Evolutionary conservation across 1,140 invertebrate genomes (phyloP).

Genomic region (Eurosta solidaginis): DNA sequence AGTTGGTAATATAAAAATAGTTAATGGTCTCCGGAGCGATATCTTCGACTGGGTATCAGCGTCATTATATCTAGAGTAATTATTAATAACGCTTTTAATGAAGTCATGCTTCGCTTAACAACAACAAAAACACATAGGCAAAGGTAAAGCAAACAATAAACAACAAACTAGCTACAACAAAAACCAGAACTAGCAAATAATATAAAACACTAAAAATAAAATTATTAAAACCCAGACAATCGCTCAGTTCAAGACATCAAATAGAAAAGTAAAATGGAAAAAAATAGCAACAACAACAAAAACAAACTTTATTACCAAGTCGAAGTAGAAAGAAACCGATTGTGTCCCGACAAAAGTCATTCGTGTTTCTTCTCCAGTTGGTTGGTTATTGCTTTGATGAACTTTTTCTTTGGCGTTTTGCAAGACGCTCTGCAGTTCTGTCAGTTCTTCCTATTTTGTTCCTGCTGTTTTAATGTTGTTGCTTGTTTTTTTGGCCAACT

Average conservation of each 20-base stretch:
- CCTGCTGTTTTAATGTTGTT: background rate
- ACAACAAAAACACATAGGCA: background rate
- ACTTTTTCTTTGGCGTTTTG: background rate
- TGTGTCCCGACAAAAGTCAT: conserved; percentile 18
- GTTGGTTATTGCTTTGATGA: conserved; percentile 7
- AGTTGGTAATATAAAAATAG: background rate
- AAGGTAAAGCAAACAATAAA: too few relatives aligned
- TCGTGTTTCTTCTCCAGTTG: conserved; percentile 24
- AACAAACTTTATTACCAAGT: too few relatives aligned
- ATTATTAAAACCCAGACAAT: background rate
- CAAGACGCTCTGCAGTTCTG: too few relatives aligned
- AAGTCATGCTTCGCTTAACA: conserved; percentile 33
- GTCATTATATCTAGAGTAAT: conserved; percentile 29
- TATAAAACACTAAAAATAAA: background rate
- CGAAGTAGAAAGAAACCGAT: background rate
- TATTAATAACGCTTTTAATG: conserved; percentile 35
- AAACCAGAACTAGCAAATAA: background rate
- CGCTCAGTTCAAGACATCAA: background rate
- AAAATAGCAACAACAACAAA: background rate
- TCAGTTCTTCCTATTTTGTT: background rate
- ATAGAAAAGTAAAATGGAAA: too few relatives aligned
- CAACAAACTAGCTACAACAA: background rate
- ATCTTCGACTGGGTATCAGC: conserved; percentile 18
- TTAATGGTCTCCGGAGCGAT: background rate
- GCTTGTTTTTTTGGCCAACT: background rate